A percentile compares a stretch with the other conserved stretches of the same genome.
phyloP scores from a whole-genome alignment of 2,888 invertebrate genomes.

The Fragum fragum region DNA sequence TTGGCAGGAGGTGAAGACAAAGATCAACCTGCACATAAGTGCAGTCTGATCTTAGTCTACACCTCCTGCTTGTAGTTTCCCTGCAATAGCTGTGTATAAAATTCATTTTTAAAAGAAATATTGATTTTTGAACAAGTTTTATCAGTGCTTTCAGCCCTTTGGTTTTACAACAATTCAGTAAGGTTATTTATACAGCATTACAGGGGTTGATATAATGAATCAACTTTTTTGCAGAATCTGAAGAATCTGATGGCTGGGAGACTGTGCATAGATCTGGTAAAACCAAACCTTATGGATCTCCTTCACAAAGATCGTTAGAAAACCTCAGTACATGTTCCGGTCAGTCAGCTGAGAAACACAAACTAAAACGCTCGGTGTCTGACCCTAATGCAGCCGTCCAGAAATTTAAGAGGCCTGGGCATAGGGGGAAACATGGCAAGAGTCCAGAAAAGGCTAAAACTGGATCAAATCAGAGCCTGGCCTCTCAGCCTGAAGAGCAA shows the following conservation, averaged over 20 bases:
- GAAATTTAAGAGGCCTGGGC: constrained; percentile 35
- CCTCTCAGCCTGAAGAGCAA: background rate
- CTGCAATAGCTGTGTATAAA: too few species aligned
- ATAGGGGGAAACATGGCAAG: constrained; percentile 29
- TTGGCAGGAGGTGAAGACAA: too few species aligned
- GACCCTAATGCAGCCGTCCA: constrained; percentile 72
- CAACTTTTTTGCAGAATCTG: constrained; percentile 53
- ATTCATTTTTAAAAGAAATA: too few species aligned
- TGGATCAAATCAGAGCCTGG: constrained; percentile 18
- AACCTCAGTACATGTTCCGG: constrained; percentile 69
- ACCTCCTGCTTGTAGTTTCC: too few species aligned
- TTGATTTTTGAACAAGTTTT: too few species aligned
- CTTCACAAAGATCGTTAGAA: constrained; percentile 79
- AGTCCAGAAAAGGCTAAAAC: constrained; percentile 11
- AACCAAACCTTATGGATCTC: constrained; percentile 87
- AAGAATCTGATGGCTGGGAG: constrained; percentile 92
- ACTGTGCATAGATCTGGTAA: constrained; percentile 91
- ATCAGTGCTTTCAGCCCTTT: too few species aligned
- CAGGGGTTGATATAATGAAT: too few species aligned
- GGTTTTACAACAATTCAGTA: too few species aligned
- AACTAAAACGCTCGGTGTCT: constrained; percentile 75
- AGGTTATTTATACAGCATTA: too few species aligned
- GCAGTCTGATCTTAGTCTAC: too few species aligned
- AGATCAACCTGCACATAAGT: too few species aligned
- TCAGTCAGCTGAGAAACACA: constrained; percentile 63